phyloP scores from a whole-genome alignment of 2,113 vertebrate species.

The Zonotrichia leucophrys region DNA sequence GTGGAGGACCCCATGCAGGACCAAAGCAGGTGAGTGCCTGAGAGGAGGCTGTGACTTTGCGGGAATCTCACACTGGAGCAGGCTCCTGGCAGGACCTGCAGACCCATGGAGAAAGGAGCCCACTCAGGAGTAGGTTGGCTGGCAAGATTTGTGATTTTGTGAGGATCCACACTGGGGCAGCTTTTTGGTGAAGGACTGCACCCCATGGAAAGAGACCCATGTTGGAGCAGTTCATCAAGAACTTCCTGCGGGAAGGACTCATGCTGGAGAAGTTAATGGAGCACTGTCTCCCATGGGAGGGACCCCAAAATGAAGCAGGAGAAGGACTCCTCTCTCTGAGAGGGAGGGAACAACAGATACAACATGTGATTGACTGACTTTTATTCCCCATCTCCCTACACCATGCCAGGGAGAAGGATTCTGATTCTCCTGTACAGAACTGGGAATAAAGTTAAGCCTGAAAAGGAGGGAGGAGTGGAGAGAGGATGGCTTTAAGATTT shows the following conservation, averaged over 20 bases:
- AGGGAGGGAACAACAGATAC: not conserved
- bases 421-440: not conserved
- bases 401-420: not conserved
- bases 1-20: not conserved
- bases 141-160: not conserved
- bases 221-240: not conserved
- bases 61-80: not conserved
- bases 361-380: not conserved
- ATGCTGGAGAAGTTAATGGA: not conserved
- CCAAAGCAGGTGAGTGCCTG: not conserved
- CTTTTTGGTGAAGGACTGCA: not conserved
- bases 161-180: not conserved
- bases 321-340: not conserved
- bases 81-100: not conserved
- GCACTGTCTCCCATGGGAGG: no score
- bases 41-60: not conserved
- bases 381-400: not conserved
- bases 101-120: fast-evolving
- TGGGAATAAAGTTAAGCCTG: not conserved
- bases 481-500: not conserved
- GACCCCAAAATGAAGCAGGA: not conserved
- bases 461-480: not conserved
- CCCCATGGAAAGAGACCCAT: not conserved
- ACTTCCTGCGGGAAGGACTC: not conserved
- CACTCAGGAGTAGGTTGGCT: not conserved